Evolutionary conservation across 2,797 vertebrate species (phyloP).

Genomic region (Spea hammondii): DNA sequence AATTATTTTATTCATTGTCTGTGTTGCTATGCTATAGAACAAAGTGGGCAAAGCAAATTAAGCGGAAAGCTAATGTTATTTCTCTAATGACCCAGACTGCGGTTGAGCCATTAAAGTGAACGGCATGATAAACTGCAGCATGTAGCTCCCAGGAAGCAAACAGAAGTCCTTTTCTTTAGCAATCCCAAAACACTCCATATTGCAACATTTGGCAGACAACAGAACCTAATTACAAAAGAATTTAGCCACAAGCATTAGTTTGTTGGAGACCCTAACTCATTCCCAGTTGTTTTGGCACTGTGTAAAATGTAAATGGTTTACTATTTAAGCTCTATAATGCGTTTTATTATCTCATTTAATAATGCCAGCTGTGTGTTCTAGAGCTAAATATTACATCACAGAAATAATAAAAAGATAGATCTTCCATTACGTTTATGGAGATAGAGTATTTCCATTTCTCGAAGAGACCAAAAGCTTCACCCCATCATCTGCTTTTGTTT

Average conservation of each 20-base stretch:
- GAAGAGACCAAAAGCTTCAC: neutral
- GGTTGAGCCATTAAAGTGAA: constrained; percentile 58
- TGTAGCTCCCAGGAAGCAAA: constrained; percentile 62
- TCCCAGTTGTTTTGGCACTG: constrained; percentile 41
- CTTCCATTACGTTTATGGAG: neutral
- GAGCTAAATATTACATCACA: neutral
- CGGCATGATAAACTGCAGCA: constrained; percentile 59
- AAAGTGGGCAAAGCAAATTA: constrained; percentile 44
- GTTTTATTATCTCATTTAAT: constrained; percentile 20
- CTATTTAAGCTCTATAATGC: constrained; percentile 3
- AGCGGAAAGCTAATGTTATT: constrained; percentile 58
- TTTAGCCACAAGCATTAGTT: constrained; percentile 51
- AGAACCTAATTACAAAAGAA: constrained; percentile 52
- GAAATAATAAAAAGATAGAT: neutral
- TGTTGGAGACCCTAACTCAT: constrained; percentile 43
- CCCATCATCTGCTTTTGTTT: neutral
- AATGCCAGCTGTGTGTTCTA: neutral
- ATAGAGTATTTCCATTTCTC: neutral
- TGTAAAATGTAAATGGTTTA: constrained; percentile 30
- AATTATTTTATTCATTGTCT: constrained; percentile 54
- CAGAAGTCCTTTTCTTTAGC: constrained; percentile 57
- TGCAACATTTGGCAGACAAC: constrained; percentile 48
- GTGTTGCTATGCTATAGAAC: constrained; percentile 31
- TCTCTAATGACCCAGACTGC: constrained; percentile 55
- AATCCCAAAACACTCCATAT: constrained; percentile 49